Evolutionary conservation across 92 coral and sea anemone species (phyloP).

Genomic region (Galaxea fascicularis): DNA sequence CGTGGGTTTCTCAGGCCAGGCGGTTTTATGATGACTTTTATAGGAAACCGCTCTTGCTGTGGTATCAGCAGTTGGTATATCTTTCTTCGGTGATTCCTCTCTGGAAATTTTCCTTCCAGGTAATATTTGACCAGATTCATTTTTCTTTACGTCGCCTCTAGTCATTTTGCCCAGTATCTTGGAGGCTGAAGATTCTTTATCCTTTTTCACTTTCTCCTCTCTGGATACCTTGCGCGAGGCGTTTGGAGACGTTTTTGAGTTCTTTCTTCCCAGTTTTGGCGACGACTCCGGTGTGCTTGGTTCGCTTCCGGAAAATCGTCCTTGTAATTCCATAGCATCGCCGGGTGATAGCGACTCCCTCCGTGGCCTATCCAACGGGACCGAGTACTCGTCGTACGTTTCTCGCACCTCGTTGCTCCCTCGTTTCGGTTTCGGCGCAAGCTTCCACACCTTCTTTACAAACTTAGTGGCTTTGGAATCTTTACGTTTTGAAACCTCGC

Average conservation of each 20-base stretch:
- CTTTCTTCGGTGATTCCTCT: constrained; percentile 32
- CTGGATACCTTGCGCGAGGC: constrained; percentile 38
- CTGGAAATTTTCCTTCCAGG: constrained; percentile 1
- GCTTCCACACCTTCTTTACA: constrained; percentile 57
- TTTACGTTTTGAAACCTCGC: constrained; percentile 55
- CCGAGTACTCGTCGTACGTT: constrained; percentile 1
- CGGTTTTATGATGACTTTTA: not conserved
- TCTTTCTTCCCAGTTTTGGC: constrained; percentile 43
- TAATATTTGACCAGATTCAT: not conserved
- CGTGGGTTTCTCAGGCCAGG: not conserved
- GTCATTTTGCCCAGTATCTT: constrained; percentile 24
- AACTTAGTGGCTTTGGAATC: constrained; percentile 69
- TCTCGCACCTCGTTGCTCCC: constrained; percentile 59
- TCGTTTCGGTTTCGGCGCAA: constrained; percentile 46
- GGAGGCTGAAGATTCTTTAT: constrained; percentile 29
- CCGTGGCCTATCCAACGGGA: constrained; percentile 38
- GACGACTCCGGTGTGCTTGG: constrained; percentile 67
- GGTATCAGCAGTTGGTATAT: not conserved
- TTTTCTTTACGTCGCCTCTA: constrained; percentile 25
- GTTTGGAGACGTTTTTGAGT: constrained; percentile 36
- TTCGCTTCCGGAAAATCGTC: constrained; percentile 47
- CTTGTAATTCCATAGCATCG: constrained; percentile 37
- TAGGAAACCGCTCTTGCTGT: not conserved
- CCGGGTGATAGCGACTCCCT: constrained; percentile 57
- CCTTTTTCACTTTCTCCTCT: constrained; percentile 43